Evolutionary conservation across 2,797 vertebrate species (phyloP).

Genomic region (Agapornis canus): DNA sequence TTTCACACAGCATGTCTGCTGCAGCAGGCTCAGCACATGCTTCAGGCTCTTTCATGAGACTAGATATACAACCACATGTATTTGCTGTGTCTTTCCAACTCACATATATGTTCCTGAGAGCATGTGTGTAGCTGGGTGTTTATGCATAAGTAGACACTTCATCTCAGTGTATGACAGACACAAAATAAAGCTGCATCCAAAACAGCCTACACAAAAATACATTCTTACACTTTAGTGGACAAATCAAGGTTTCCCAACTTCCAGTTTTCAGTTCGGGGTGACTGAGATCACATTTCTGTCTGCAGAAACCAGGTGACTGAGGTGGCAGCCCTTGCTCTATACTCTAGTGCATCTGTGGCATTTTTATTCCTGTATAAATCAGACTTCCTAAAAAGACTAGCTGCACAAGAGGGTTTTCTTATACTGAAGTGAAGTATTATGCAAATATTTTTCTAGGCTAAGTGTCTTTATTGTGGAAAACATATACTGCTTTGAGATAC

Average conservation of each 20-base stretch:
- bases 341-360: fast-evolving
- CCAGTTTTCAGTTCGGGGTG: background rate
- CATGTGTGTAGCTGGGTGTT: background rate
- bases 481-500: conserved; percentile 37
- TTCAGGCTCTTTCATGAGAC: background rate
- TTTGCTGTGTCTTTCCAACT: background rate
- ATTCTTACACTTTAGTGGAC: background rate
- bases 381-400: background rate
- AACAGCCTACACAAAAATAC: background rate
- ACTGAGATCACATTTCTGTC: background rate
- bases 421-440: background rate
- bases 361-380: background rate
- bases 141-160: background rate
- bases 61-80: background rate
- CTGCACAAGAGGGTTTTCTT: background rate
- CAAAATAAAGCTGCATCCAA: background rate
- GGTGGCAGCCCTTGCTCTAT: background rate
- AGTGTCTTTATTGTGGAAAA: conserved; percentile 45
- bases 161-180: background rate
- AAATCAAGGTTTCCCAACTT: background rate
- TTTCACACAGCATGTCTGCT: background rate
- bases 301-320: background rate
- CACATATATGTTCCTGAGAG: background rate
- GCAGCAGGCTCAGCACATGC: fast-evolving
- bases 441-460: conserved; percentile 23